Conservation (phyloP, 2,797 vertebrate genomes). For the Tokudaia muenninki region DNA sequence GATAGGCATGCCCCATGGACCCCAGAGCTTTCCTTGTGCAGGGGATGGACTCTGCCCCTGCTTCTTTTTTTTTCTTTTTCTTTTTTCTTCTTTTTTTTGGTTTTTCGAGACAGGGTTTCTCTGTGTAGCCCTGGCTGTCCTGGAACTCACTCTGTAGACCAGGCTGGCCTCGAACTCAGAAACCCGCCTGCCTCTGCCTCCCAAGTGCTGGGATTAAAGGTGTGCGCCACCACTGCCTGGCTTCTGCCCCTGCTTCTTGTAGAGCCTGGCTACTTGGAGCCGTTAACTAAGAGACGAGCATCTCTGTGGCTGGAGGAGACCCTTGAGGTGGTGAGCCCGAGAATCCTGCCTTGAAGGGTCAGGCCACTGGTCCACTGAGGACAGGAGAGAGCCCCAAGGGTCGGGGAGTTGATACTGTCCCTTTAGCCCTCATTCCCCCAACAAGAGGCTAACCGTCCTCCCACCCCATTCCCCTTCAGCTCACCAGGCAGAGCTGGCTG, state of each 20-base stretch:
- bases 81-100: too few species aligned
- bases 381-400: background rate
- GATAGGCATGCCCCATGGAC: background rate
- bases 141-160: too few species aligned
- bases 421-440: background rate
- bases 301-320: background rate
- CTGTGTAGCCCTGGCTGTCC: too few species aligned
- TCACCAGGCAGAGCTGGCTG: slow-evolving; percentile 94
- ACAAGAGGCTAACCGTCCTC: background rate
- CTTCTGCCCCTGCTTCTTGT: background rate
- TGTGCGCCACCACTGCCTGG: too few species aligned
- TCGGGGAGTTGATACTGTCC: background rate
- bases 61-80: background rate
- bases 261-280: background rate
- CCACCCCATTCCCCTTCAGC: background rate
- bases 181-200: too few species aligned
- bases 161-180: too few species aligned
- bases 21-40: background rate
- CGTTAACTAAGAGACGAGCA: background rate
- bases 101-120: too few species aligned
- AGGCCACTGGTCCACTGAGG: background rate
- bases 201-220: too few species aligned
- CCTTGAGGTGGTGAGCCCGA: background rate
- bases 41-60: background rate
- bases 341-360: background rate